These are phyloP conservation scores for Lithophane socia DNA, from an alignment of 2,888 invertebrate species.

Conservation along the genomic window DNA sequence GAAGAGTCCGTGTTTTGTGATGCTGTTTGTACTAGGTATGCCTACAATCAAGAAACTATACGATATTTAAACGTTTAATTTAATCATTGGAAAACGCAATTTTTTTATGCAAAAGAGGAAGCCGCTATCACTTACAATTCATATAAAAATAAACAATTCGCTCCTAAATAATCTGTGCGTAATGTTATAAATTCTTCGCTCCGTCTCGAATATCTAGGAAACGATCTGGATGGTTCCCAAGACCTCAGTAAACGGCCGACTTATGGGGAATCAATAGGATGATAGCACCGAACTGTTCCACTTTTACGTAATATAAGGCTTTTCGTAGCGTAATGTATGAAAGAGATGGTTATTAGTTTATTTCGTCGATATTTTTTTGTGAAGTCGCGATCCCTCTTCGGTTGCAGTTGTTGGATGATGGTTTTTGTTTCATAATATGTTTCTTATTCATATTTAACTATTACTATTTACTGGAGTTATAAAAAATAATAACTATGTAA, in stretches of 20 bases:
- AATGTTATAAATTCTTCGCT: conserved; percentile 43
- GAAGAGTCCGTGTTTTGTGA: background rate
- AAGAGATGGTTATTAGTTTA: conserved; percentile 45
- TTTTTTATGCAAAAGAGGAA: background rate
- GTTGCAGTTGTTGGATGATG: background rate
- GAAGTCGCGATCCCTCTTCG: background rate
- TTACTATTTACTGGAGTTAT: background rate
- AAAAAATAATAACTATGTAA: too few relatives aligned
- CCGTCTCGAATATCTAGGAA: conserved; percentile 42
- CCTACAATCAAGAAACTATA: background rate
- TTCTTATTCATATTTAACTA: background rate
- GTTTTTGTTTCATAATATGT: background rate
- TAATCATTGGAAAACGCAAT: background rate
- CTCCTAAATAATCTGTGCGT: conserved; percentile 24
- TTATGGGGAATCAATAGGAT: conserved; percentile 57
- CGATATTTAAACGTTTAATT: background rate
- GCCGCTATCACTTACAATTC: background rate
- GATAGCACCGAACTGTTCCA: conserved; percentile 47
- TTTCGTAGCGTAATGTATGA: conserved; percentile 14
- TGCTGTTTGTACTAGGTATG: background rate
- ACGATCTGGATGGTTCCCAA: conserved; percentile 58
- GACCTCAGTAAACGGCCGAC: conserved; percentile 47
- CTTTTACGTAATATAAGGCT: conserved; percentile 37
- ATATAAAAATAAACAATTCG: conserved; percentile 20
- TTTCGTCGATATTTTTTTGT: conserved; percentile 18